Base-by-base conservation (phyloP, 2,113 vertebrate genomes). In the Coreoperca whiteheadi region DNA sequence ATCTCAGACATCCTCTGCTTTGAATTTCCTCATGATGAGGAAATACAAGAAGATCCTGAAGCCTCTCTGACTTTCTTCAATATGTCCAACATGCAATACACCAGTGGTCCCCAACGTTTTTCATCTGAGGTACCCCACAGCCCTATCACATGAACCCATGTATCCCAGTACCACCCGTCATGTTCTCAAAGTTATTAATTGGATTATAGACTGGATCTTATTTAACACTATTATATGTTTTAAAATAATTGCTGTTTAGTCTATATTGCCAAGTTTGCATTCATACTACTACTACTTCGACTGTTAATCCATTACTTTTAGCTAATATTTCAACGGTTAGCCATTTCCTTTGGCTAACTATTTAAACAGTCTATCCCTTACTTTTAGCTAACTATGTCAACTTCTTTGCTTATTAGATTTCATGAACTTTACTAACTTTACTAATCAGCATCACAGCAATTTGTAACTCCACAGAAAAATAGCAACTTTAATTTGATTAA, bases 21-120 rank as follows among this genome's bases (percentile, higher is more conserved):
- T 30, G 61, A 39, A 61, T 48, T 67, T 77, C 9, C 43, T 63
- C 20, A 43, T 37, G 37, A 57, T 53, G 41, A 74, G 23, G n/a
- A 51, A 59, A 18, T 16, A 14, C 14, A 30, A 41, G 23, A 54
- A 28, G 2, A 43, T 77, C 30, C 9, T 30, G 12, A 32, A 25
- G 16, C 37, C 23, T 66, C 15, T 43, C 30, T 5, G 57, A 60
- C 25, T 60, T 9, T 34, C 28, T 56, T 60, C 28, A 34, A 1
- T 16, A 16, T 32, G 39, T 59, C 48, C 4, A 21, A 32, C 6
- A 48, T 32, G 18, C 25, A 46, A 16, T n/a, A n/a, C 20, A n/a
- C 48, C 18, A 46, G n/a, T 43, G 9, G 21, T 25, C 12, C 21
- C 32, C 21, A 53, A 9, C 12, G 0, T 3, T 43, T 25, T 28